A percentile compares a stretch with the other conserved stretches of the same genome.
These are phyloP conservation scores for Fistularia tabacaria DNA, from an alignment of 2,797 vertebrate species.

Conservation along the genomic window DNA sequence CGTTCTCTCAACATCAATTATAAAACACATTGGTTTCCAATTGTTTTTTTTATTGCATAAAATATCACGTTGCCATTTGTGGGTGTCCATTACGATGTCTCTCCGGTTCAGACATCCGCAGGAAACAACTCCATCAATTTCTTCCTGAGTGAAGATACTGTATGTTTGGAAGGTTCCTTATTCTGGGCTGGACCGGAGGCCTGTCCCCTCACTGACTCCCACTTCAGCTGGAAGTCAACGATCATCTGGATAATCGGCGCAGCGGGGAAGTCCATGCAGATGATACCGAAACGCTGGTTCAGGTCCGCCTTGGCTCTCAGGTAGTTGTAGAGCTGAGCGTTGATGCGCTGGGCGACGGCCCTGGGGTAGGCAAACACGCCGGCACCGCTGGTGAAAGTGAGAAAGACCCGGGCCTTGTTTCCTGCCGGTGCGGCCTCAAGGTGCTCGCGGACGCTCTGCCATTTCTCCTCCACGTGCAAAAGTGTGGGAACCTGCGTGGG, in stretches of 20 bases:
- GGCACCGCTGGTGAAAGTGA: conserved; percentile 80
- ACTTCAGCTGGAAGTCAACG: conserved; percentile 72
- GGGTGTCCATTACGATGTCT: background rate
- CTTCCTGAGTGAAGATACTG: conserved; percentile 10
- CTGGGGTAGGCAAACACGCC: conserved; percentile 77
- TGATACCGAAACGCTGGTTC: conserved; percentile 73
- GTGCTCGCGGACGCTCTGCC: conserved; percentile 72
- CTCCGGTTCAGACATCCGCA: conserved; percentile 8
- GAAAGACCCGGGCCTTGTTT: conserved; percentile 67
- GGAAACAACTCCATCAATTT: background rate
- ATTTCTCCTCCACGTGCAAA: conserved; percentile 72
- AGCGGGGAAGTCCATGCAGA: conserved; percentile 82
- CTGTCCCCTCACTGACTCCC: background rate
- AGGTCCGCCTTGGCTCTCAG: conserved; percentile 45
- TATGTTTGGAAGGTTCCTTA: conserved; percentile 6
- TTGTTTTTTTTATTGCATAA: background rate
- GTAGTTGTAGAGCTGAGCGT: conserved; percentile 71
- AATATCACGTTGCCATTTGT: too few species aligned
- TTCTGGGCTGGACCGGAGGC: background rate
- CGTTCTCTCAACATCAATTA: too few species aligned
- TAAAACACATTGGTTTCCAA: background rate
- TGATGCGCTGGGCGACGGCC: conserved; percentile 72
- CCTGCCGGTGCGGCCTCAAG: conserved; percentile 66
- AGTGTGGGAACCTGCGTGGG: conserved; percentile 72
- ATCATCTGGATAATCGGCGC: conserved; percentile 73